A percentile compares a stretch with the other conserved stretches of the same genome.
Conservation (phyloP, 2,113 vertebrate genomes). For the Antigone vipio region DNA sequence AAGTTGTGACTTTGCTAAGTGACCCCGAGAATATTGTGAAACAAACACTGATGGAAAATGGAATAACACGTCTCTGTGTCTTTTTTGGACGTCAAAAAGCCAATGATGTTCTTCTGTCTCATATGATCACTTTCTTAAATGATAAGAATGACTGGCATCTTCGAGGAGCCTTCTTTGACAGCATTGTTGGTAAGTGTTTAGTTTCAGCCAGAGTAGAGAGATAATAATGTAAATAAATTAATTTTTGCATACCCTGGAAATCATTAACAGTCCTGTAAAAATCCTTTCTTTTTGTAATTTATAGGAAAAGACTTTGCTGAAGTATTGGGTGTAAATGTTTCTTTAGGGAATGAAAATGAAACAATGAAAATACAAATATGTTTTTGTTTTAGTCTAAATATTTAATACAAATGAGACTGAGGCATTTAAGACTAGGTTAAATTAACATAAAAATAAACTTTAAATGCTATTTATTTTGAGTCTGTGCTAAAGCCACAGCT, state of each 20-base stretch:
- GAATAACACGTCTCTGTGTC: constrained; percentile 95
- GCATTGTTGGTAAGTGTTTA: constrained; percentile 90
- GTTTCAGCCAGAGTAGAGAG: not conserved
- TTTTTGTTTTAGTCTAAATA: not conserved
- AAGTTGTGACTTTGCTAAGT: constrained; percentile 96
- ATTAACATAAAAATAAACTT: not conserved
- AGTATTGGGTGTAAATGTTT: not conserved
- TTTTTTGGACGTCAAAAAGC: constrained; percentile 98
- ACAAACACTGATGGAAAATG: constrained; percentile 96
- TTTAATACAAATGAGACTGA: not conserved
- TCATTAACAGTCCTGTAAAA: not conserved
- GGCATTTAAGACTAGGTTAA: not conserved
- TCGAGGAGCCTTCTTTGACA: constrained; percentile 97
- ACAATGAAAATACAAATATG: not conserved
- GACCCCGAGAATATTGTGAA: constrained; percentile 98
- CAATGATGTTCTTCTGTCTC: constrained; percentile 94
- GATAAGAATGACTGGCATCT: constrained; percentile 99
- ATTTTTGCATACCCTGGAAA: not conserved
- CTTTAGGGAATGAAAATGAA: not conserved
- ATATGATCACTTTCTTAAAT: constrained; percentile 99
- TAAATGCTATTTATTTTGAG: not conserved
- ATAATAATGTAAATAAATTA: not conserved
- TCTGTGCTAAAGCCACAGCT: not conserved
- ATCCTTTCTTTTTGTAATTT: not conserved
- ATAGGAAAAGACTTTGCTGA: not conserved